Percentiles rank a stretch among this genome's conserved stretches.
Evolutionary conservation across 2,888 invertebrate species (phyloP).

Genomic region (Norana najaformis): DNA sequence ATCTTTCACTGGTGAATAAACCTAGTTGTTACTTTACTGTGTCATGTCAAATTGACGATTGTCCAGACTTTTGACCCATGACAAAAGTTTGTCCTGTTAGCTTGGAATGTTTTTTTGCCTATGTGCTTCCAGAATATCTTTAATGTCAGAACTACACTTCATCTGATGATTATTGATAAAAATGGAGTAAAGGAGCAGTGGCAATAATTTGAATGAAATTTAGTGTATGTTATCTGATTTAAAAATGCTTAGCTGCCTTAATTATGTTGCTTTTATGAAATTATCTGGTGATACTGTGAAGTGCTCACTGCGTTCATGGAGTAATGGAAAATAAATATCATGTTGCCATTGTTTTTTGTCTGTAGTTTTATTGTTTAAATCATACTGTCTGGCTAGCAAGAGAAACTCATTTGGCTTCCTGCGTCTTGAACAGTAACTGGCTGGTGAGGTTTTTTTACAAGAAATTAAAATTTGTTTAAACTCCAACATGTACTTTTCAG

Average conservation of each 20-base stretch:
- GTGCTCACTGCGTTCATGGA: neutral
- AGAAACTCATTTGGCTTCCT: no score
- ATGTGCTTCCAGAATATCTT: neutral
- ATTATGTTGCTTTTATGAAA: neutral
- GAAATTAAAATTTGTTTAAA: no score
- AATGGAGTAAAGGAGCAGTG: no score
- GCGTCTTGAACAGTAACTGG: no score
- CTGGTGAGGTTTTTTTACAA: no score
- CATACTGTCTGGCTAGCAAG: no score
- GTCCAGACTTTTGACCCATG: neutral
- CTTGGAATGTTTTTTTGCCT: neutral
- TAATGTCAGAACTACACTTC: neutral
- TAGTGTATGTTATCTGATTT: neutral
- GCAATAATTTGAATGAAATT: neutral
- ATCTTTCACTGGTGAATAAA: no score
- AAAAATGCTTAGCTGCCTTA: neutral
- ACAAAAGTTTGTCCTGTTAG: neutral
- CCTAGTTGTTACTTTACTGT: no score
- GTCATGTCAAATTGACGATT: neutral
- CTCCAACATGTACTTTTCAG: no score
- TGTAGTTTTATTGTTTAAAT: no score
- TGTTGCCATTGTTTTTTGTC: neutral
- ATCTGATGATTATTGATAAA: neutral
- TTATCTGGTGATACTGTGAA: neutral
- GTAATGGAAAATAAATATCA: neutral